phyloP scores from a whole-genome alignment of 92 coral and sea anemone genomes.

The Parazoanthus swiftii region DNA sequence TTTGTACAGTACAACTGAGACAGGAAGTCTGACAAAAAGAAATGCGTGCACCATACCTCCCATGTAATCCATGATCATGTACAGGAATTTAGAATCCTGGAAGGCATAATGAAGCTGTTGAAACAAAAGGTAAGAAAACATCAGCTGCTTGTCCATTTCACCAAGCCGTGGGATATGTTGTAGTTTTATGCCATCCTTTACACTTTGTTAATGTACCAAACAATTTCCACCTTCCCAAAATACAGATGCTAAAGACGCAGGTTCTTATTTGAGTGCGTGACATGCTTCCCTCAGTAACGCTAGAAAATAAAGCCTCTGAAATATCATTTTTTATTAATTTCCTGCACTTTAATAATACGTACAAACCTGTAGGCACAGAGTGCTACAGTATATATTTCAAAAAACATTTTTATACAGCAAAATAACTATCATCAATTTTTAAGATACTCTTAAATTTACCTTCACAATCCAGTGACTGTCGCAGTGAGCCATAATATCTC shows the following conservation, averaged over 20 bases:
- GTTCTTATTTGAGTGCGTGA: too few species aligned
- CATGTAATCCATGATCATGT: conserved; percentile 99
- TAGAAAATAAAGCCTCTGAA: too few species aligned
- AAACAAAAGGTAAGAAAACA: background rate
- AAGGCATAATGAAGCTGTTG: conserved; percentile 93
- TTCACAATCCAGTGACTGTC: conserved; percentile 93
- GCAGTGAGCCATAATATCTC: conserved; percentile 98
- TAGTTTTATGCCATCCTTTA: background rate
- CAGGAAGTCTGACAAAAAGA: background rate
- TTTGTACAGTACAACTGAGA: conserved; percentile 54
- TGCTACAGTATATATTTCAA: background rate
- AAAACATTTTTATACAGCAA: background rate
- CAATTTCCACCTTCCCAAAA: too few species aligned
- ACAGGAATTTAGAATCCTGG: conserved; percentile 94
- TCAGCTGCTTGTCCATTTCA: background rate
- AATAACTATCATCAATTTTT: background rate
- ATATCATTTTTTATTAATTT: too few species aligned
- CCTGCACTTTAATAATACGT: too few species aligned
- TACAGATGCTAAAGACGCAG: too few species aligned
- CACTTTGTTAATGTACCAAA: too few species aligned
- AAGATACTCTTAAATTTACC: conserved; percentile 45
- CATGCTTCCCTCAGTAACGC: too few species aligned
- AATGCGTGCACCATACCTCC: conserved; percentile 60
- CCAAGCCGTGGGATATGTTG: background rate
- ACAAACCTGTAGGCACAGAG: too few species aligned